Percentiles rank a stretch among this genome's conserved stretches.
Evolutionary conservation across 2,888 invertebrate genomes (phyloP).

Genomic region (Chymomyza procnemis): DNA sequence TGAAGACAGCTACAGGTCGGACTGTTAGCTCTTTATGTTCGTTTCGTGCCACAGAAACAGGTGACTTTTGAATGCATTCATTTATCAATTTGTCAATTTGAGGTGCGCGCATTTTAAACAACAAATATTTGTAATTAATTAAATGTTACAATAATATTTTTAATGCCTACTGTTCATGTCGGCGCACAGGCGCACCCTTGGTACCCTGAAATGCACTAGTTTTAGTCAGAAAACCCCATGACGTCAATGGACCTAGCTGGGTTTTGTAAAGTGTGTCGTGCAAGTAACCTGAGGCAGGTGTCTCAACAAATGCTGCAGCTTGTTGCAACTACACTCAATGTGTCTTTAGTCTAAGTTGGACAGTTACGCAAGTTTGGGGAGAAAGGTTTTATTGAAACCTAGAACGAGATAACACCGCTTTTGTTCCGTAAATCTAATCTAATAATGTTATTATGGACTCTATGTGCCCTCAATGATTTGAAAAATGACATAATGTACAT

Average conservation of each 20-base stretch:
- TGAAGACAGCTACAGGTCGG: background rate
- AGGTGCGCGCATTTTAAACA: constrained; percentile 47
- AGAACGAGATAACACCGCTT: no score
- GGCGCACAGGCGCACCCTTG: background rate
- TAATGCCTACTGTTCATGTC: constrained; percentile 37
- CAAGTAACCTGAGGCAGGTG: background rate
- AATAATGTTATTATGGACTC: no score
- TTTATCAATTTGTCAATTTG: constrained; percentile 64
- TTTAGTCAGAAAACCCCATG: constrained; percentile 1
- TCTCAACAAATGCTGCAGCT: background rate
- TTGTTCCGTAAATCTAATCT: no score
- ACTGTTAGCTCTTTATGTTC: background rate
- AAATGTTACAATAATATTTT: constrained; percentile 48
- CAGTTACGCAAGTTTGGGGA: no score
- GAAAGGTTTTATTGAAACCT: no score
- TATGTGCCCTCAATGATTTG: no score
- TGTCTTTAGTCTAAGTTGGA: no score
- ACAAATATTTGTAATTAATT: constrained; percentile 71
- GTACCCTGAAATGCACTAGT: constrained; percentile 10
- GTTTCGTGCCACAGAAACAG: constrained; percentile 33
- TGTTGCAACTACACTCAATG: background rate
- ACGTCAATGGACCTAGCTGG: background rate
- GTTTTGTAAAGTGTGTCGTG: background rate
- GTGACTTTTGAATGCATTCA: constrained; percentile 47
- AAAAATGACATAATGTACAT: no score